Evolutionary conservation across 2,113 vertebrate genomes (phyloP).

Genomic region (Aptenodytes patagonicus): DNA sequence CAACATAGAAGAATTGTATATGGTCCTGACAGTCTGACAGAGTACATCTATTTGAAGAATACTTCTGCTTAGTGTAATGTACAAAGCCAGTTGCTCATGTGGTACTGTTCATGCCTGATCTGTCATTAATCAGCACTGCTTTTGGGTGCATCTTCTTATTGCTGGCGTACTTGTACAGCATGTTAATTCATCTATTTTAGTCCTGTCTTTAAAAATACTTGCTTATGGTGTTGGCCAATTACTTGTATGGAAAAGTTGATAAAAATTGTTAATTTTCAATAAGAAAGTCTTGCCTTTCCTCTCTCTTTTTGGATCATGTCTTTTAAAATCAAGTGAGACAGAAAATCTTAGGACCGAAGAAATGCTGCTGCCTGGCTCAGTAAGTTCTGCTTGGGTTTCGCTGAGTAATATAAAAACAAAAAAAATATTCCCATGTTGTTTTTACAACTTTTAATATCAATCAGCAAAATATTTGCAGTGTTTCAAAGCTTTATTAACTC

Average conservation of each 20-base stretch:
- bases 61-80: background rate
- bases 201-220: background rate
- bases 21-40: background rate
- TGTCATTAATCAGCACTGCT: background rate
- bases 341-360: background rate
- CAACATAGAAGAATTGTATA: background rate
- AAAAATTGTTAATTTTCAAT: background rate
- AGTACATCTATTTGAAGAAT: background rate
- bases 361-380: background rate
- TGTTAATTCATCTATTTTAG: background rate
- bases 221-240: background rate
- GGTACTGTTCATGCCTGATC: background rate
- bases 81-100: background rate
- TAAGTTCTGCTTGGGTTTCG: background rate
- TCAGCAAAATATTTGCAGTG: background rate
- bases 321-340: background rate
- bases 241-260: background rate
- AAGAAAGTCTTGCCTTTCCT: background rate
- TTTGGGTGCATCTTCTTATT: background rate
- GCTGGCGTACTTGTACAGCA: background rate
- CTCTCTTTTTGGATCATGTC: background rate
- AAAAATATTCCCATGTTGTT: background rate
- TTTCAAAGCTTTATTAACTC: background rate
- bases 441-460: background rate
- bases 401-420: background rate